A percentile compares a stretch with the other conserved stretches of the same genome.
phyloP scores from a whole-genome alignment of 2,113 vertebrate species.

The Cyphomyrus plagiostoma region DNA sequence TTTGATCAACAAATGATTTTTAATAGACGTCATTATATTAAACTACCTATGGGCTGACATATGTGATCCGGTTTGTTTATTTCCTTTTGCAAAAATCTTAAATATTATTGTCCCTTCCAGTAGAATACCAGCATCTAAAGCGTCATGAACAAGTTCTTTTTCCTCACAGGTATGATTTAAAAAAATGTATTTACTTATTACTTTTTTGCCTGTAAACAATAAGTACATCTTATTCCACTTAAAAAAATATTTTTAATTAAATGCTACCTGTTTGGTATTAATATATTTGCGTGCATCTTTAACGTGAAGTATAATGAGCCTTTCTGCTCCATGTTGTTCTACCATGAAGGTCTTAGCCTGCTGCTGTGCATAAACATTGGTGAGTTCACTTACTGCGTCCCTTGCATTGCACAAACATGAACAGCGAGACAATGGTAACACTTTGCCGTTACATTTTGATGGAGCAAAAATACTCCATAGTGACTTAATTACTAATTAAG shows the following conservation, averaged over 20 bases:
- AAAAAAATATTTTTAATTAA: neutral
- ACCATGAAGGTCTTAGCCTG: constrained; percentile 3
- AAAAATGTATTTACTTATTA: neutral
- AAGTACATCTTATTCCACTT: neutral
- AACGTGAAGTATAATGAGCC: neutral
- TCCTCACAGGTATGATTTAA: neutral
- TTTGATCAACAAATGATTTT: neutral
- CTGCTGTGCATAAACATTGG: constrained; percentile 16
- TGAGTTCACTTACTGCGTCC: neutral
- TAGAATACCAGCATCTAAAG: neutral
- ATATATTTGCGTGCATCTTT: neutral
- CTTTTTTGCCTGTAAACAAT: neutral
- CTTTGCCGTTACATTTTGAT: too few species aligned
- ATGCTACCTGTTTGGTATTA: neutral
- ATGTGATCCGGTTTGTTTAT: neutral
- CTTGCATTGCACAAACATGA: neutral
- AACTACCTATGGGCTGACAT: neutral
- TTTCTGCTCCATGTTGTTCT: neutral
- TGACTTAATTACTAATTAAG: neutral
- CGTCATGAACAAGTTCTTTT: neutral
- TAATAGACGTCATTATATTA: neutral
- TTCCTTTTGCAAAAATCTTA: neutral
- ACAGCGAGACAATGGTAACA: too few species aligned
- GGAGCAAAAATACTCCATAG: neutral
- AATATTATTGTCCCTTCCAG: neutral